A percentile compares a stretch with the other conserved stretches of the same genome.
Conservation (phyloP, 1,140 invertebrate genomes). For the Pectinophora gossypiella region DNA sequence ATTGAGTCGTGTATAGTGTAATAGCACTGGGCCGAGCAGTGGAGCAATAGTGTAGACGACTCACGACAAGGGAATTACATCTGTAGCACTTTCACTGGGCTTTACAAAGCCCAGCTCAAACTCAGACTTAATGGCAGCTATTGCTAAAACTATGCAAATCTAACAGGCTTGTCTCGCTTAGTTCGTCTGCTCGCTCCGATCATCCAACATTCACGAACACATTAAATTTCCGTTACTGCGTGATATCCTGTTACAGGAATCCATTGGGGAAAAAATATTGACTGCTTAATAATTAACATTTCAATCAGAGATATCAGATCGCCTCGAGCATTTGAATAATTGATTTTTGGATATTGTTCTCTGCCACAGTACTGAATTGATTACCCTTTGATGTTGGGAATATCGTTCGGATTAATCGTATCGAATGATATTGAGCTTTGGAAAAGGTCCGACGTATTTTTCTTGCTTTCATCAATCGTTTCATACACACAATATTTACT, state of each 20-base stretch:
- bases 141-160: neutral
- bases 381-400: neutral
- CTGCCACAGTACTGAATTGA: neutral
- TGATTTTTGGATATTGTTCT: neutral
- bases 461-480: too few species aligned
- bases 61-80: neutral
- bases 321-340: neutral
- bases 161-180: too few species aligned
- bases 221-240: too few species aligned
- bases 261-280: neutral
- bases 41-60: neutral
- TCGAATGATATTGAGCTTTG: neutral
- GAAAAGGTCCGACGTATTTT: too few species aligned
- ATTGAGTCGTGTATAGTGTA: neutral
- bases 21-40: neutral
- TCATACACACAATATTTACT: too few species aligned
- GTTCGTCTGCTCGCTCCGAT: too few species aligned
- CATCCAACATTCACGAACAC: too few species aligned
- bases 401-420: too few species aligned
- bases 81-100: conserved; percentile 1
- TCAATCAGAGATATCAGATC: conserved; percentile 1
- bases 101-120: neutral
- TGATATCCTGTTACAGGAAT: too few species aligned
- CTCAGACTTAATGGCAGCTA: neutral
- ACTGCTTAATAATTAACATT: conserved; percentile 1